Percentiles rank a stretch among this genome's conserved stretches.
phyloP scores from a whole-genome alignment of 2,888 invertebrate genomes.

The Pachliopta kotzebuea region DNA sequence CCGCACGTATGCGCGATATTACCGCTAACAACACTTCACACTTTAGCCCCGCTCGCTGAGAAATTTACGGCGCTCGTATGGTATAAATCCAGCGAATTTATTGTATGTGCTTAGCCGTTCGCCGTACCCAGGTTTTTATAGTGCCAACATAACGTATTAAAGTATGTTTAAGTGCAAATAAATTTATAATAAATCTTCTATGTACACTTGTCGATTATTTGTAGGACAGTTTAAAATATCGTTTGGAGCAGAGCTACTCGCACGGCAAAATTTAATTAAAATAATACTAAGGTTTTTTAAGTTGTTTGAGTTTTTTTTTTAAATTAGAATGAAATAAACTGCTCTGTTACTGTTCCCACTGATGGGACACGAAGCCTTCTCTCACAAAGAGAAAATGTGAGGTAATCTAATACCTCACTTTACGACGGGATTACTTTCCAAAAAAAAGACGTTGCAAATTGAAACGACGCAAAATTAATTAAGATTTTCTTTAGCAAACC shows the following conservation, averaged over 20 bases:
- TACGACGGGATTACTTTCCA: too few species aligned
- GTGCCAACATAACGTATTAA: constrained; percentile 22
- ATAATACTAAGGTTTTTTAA: too few species aligned
- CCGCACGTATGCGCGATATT: constrained; percentile 70
- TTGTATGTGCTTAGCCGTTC: constrained; percentile 40
- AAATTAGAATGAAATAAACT: too few species aligned
- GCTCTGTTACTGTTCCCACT: too few species aligned
- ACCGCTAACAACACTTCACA: constrained; percentile 73
- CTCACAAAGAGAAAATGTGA: too few species aligned
- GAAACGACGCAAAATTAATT: too few species aligned
- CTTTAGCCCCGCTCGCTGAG: constrained; percentile 54
- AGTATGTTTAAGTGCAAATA: constrained; percentile 20
- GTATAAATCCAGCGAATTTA: constrained; percentile 63
- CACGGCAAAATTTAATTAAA: too few species aligned
- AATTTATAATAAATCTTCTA: constrained; percentile 2
- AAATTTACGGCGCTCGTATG: constrained; percentile 59
- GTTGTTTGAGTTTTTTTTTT: too few species aligned
- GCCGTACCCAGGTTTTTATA: constrained; percentile 21
- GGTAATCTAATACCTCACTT: too few species aligned
- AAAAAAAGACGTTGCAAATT: too few species aligned
- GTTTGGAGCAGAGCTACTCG: background rate
- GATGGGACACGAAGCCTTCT: too few species aligned
- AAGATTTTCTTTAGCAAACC: too few species aligned
- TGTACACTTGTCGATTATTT: background rate
- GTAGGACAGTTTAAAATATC: background rate